Base-by-base conservation (phyloP, 2,888 invertebrate species). In the Ophion obscuratus region DNA sequence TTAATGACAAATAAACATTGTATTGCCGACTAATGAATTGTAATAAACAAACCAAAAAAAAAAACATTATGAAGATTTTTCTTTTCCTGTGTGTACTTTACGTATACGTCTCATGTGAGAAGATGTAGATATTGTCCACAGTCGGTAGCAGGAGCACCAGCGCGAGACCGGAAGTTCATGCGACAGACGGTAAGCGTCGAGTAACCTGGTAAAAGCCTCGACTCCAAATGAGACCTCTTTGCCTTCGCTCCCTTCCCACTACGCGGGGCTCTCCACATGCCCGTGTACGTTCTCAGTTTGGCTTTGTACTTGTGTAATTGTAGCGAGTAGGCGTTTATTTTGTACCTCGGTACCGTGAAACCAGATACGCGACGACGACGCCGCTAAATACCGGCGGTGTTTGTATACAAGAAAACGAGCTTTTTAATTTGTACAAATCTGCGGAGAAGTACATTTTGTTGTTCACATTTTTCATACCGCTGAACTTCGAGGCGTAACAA, bases 141-240 rank as follows among this genome's bases (percentile, higher is more conserved):
- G 27, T 40, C n/a, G 47, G 70, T 36, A 80, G 11, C 74, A 47
- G 70, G 24, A 53, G 66, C 66, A 74, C 9, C 20, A 71, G 62
- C 62, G 17, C 62, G 64, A 44, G 27, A 79, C 85, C 66, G 82
- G 82, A 87, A 80, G 80, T 82, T 76, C 17, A 73, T 68, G 57
- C 76, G 84, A 70, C 76, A 79, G 76, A 80, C 73, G 76, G 77
- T 74, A n/a, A 79, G 77, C 85, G 86, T 82, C 80, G 80, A 78
- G 61, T 87, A 86, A 87, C 79, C 77, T 70, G 76, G 59, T 24
- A 61, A 68, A 76, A 78, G 24, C 40, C 59, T 61, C 78, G 44
- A 68, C 44, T 59, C 9, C 78, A 47, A 61, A 53, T 67, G 76
- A 81, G 71, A 84, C 62, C 75, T 68, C 53, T 61, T 20, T 47